These are phyloP conservation scores for Apodemia duryi DNA, from an alignment of 2,888 invertebrate genomes.

Conservation along the genomic window DNA sequence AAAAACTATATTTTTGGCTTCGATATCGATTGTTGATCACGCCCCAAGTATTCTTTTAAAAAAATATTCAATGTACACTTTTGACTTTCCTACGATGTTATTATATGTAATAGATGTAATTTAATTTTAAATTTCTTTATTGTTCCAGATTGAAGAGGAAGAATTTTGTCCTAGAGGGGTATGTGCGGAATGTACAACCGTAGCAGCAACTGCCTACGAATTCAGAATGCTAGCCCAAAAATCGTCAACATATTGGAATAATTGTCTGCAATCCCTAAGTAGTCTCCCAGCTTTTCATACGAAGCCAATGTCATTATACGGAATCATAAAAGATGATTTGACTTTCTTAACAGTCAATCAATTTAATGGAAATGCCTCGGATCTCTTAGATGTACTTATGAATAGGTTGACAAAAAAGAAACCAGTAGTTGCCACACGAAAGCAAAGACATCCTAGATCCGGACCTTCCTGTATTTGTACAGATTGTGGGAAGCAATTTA, in stretches of 20 bases:
- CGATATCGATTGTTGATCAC: no score
- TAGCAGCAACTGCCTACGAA: slow-evolving; percentile 54
- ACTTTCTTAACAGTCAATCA: slow-evolving; percentile 47
- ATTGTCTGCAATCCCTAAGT: slow-evolving; percentile 43
- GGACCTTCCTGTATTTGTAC: slow-evolving; percentile 51
- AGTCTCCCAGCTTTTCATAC: slow-evolving; percentile 32
- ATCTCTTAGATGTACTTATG: slow-evolving; percentile 43
- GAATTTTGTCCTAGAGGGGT: slow-evolving; percentile 46
- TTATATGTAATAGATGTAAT: not conserved
- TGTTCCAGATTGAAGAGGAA: slow-evolving; percentile 59
- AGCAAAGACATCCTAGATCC: slow-evolving; percentile 33
- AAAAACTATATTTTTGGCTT: no score
- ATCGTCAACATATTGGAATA: slow-evolving; percentile 50
- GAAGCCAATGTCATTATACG: slow-evolving; percentile 47
- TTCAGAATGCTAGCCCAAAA: slow-evolving; percentile 50
- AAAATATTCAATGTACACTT: no score
- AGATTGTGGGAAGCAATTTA: slow-evolving; percentile 57
- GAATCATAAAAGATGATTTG: slow-evolving; percentile 46
- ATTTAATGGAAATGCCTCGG: slow-evolving; percentile 44
- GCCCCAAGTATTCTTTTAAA: no score
- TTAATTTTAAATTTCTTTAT: slow-evolving; percentile 1
- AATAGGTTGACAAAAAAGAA: slow-evolving; percentile 36
- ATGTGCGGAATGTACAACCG: slow-evolving; percentile 52
- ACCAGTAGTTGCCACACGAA: slow-evolving; percentile 32
- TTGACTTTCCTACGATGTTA: no score